phyloP scores from a whole-genome alignment of 2,888 invertebrate genomes.

The Spodoptera littoralis region DNA sequence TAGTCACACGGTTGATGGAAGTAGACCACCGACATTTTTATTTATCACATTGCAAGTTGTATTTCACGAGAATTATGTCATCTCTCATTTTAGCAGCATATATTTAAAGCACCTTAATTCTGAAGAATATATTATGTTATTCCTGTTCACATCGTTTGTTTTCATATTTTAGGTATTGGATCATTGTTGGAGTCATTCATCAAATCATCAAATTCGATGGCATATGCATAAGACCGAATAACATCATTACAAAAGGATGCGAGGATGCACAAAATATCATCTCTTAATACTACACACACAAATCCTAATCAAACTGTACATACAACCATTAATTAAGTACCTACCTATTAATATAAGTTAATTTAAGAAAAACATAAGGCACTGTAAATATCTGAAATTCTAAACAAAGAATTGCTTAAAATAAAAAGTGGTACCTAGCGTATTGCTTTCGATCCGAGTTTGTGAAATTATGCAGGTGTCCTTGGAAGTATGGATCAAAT shows the following conservation, averaged over 20 bases:
- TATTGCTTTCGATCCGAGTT: too few relatives aligned
- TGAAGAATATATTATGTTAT: conserved; percentile 4
- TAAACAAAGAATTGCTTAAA: too few relatives aligned
- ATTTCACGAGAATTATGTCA: conserved; percentile 6
- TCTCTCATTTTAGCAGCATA: conserved; percentile 13
- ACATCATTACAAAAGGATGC: conserved; percentile 30
- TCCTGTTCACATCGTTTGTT: conserved; percentile 14
- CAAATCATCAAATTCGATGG: conserved; percentile 25
- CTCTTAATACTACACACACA: conserved; percentile 43
- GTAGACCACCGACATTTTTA: conserved; percentile 35
- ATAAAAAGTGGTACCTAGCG: too few relatives aligned
- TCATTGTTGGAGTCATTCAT: conserved; percentile 26
- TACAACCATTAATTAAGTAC: conserved; percentile 34
- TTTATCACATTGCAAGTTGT: conserved; percentile 28
- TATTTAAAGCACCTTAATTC: conserved; percentile 14
- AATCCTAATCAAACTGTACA: conserved; percentile 41
- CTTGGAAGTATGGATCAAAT: too few relatives aligned
- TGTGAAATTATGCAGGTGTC: too few relatives aligned
- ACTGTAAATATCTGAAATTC: too few relatives aligned
- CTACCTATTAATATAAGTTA: conserved; percentile 1
- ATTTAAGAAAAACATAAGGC: neutral
- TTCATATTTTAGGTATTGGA: conserved; percentile 17
- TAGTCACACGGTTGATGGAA: conserved; percentile 39
- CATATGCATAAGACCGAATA: conserved; percentile 26
- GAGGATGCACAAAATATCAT: conserved; percentile 42